phyloP scores from a whole-genome alignment of 2,888 invertebrate genomes.

The Nyleta sp. region DNA sequence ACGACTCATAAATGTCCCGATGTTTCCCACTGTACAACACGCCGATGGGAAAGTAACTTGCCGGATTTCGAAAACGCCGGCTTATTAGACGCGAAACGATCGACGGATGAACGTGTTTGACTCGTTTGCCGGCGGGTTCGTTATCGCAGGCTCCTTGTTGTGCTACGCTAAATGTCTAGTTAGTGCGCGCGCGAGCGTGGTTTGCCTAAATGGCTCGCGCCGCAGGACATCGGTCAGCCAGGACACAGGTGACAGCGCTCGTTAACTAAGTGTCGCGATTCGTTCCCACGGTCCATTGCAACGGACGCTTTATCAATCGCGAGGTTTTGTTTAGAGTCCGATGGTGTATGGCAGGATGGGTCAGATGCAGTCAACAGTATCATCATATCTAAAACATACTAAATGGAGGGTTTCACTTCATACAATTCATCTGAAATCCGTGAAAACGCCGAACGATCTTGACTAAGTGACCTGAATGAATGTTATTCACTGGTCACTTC shows the following conservation, averaged over 20 bases:
- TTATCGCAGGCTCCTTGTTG: constrained; percentile 77
- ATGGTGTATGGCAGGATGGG: too few relatives aligned
- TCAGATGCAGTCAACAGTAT: too few relatives aligned
- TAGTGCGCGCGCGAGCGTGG: constrained; percentile 42
- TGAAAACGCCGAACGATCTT: too few relatives aligned
- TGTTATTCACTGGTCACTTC: too few relatives aligned
- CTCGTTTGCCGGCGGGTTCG: constrained; percentile 76
- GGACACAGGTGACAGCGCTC: constrained; percentile 74
- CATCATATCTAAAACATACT: too few relatives aligned
- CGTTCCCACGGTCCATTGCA: constrained; percentile 71
- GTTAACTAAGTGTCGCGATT: constrained; percentile 74
- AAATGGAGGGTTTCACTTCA: too few relatives aligned
- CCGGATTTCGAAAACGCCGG: constrained; percentile 35
- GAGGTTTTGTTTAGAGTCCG: too few relatives aligned
- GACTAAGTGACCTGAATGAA: too few relatives aligned
- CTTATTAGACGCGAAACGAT: constrained; percentile 51
- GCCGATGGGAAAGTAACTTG: constrained; percentile 43
- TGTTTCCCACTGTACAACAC: constrained; percentile 46
- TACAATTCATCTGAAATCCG: too few relatives aligned
- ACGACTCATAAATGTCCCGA: constrained; percentile 46
- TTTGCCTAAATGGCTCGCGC: constrained; percentile 63
- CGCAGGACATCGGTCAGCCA: constrained; percentile 70
- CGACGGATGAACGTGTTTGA: constrained; percentile 67
- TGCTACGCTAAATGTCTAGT: constrained; percentile 67
- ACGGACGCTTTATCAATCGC: constrained; percentile 12